phyloP scores from a whole-genome alignment of 2,888 invertebrate species.

The Gastrophysa polygoni region DNA sequence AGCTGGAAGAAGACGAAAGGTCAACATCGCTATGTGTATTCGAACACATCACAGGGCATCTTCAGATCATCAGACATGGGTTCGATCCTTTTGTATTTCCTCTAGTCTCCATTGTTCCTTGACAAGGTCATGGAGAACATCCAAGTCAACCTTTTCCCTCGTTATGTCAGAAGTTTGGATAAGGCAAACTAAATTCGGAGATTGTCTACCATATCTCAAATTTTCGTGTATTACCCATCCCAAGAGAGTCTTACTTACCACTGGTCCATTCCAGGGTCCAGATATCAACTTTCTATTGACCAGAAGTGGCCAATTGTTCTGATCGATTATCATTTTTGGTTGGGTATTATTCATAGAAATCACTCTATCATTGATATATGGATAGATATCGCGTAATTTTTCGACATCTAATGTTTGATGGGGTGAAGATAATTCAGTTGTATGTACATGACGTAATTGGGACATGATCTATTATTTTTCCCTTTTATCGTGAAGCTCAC shows the following conservation, averaged over 20 bases:
- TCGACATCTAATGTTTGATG: neutral
- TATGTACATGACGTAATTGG: neutral
- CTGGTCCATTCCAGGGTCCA: constrained; percentile 14
- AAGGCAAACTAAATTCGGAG: neutral
- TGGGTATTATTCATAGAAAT: constrained; percentile 13
- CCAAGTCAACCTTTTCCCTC: constrained; percentile 12
- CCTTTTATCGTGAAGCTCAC: neutral
- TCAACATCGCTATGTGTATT: too few relatives aligned
- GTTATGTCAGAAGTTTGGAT: too few relatives aligned
- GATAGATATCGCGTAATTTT: neutral
- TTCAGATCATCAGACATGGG: too few relatives aligned
- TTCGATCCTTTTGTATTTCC: too few relatives aligned
- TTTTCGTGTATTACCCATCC: constrained; percentile 13
- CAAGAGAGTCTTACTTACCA: constrained; percentile 10
- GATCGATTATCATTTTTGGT: constrained; percentile 13
- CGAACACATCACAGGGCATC: too few relatives aligned
- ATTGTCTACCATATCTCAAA: neutral
- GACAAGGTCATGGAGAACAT: constrained; percentile 6
- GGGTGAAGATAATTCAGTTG: neutral
- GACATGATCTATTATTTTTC: neutral
- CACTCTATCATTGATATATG: constrained; percentile 12
- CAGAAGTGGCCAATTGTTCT: constrained; percentile 19
- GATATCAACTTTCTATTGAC: constrained; percentile 11
- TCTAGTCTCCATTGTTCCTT: constrained; percentile 10
- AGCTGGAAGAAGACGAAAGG: too few relatives aligned